Evolutionary conservation across 2,888 invertebrate genomes (phyloP).

Genomic region (Limnephilus marmoratus): DNA sequence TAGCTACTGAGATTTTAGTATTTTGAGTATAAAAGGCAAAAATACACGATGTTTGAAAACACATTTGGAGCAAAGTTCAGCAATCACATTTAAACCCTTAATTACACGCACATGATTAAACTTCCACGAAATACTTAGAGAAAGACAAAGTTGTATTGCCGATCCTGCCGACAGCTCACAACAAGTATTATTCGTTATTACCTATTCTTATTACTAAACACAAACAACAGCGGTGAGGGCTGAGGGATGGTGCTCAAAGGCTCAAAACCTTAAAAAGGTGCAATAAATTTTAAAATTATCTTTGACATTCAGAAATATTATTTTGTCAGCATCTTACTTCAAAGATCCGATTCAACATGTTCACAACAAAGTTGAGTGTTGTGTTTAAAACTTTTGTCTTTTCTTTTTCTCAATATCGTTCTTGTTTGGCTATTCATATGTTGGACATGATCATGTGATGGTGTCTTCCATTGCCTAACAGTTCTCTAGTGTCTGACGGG

Average conservation of each 20-base stretch:
- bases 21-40: slow-evolving; percentile 37
- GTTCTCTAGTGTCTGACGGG: slow-evolving; percentile 83
- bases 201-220: background rate
- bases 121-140: background rate
- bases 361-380: background rate
- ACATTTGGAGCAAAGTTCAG: slow-evolving; percentile 50
- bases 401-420: background rate
- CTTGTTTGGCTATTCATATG: slow-evolving; percentile 70
- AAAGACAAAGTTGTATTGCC: slow-evolving; percentile 13
- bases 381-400: background rate
- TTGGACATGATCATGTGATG: slow-evolving; percentile 74
- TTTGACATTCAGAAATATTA: background rate
- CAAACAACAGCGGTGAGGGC: slow-evolving; percentile 27
- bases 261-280: slow-evolving; percentile 38
- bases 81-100: slow-evolving; percentile 44
- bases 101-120: slow-evolving; percentile 22
- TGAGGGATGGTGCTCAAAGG: slow-evolving; percentile 43
- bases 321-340: background rate
- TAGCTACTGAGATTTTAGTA: slow-evolving; percentile 32
- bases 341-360: background rate
- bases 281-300: background rate
- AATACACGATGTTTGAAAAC: slow-evolving; percentile 34
- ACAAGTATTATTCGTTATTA: slow-evolving; percentile 3
- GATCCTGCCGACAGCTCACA: background rate
- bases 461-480: slow-evolving; percentile 79